Percentiles rank a stretch among this genome's conserved stretches.
phyloP scores from a whole-genome alignment of 1,140 invertebrate genomes.

The Philotrypesis tridentata region DNA sequence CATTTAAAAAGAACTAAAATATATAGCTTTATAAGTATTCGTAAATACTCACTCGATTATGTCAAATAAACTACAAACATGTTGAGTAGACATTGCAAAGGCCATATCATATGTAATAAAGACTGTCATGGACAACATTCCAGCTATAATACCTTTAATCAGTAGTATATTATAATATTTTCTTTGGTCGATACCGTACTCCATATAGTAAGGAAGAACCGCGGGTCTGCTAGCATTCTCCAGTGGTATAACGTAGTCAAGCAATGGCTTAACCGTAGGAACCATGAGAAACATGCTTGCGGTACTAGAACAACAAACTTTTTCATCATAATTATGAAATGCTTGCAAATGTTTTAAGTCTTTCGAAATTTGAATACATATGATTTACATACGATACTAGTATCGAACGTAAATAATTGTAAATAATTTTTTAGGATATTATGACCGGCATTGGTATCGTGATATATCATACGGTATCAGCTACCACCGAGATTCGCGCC shows the following conservation, averaged over 20 bases:
- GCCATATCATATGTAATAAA: slow-evolving; percentile 29
- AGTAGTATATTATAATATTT: slow-evolving; percentile 22
- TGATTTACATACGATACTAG: no score
- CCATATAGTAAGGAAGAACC: not conserved
- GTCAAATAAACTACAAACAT: slow-evolving; percentile 15
- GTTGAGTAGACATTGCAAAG: slow-evolving; percentile 6
- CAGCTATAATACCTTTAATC: not conserved
- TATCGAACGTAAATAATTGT: not conserved
- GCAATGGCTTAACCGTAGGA: not conserved
- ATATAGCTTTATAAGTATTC: not conserved
- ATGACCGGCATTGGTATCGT: no score
- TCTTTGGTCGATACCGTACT: slow-evolving; percentile 18
- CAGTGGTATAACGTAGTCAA: not conserved
- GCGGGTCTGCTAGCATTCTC: not conserved
- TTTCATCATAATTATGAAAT: not conserved
- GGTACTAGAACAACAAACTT: slow-evolving; percentile 20
- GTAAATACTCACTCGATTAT: slow-evolving; percentile 11
- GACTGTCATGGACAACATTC: not conserved
- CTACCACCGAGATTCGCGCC: no score
- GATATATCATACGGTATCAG: no score
- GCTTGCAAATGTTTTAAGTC: not conserved
- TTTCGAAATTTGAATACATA: no score
- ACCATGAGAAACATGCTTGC: not conserved
- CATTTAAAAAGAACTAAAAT: not conserved
- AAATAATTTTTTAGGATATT: no score